A percentile compares a stretch with the other conserved stretches of the same genome.
phyloP scores from a whole-genome alignment of 2,888 invertebrate species.

The Reticulitermes lucifugus region DNA sequence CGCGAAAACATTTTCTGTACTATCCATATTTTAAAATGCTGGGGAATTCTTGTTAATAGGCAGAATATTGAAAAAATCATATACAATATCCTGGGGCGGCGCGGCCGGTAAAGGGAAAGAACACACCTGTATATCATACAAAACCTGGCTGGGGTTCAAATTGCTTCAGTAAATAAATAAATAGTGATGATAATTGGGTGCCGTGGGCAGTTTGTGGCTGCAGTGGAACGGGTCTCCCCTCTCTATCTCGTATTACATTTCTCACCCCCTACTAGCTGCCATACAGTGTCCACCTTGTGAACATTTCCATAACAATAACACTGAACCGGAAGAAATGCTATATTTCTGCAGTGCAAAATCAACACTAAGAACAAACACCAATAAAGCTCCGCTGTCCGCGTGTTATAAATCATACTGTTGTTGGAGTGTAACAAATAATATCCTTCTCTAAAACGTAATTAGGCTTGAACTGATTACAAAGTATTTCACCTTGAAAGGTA shows the following conservation, averaged over 20 bases:
- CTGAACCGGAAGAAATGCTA: background rate
- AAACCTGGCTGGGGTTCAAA: background rate
- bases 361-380: background rate
- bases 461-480: too few species aligned
- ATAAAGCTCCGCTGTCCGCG: too few species aligned
- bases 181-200: constrained; percentile 48
- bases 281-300: background rate
- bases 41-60: constrained; percentile 6
- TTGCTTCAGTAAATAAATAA: constrained; percentile 50
- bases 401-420: too few species aligned
- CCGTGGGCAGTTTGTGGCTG: constrained; percentile 41
- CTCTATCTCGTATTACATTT: too few species aligned
- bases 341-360: background rate
- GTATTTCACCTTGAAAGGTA: too few species aligned
- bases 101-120: background rate
- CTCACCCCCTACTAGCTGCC: background rate
- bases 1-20: background rate
- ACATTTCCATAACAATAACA: background rate
- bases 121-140: constrained; percentile 38
- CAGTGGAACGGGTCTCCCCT: too few species aligned
- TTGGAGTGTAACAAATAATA: too few species aligned
- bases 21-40: constrained; percentile 6
- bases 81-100: background rate
- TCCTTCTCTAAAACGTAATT: too few species aligned
- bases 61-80: constrained; percentile 6